Percentiles rank a stretch among this genome's conserved stretches.
Conservation (phyloP, 2,113 vertebrate genomes). For the Heloderma charlesbogerti region DNA sequence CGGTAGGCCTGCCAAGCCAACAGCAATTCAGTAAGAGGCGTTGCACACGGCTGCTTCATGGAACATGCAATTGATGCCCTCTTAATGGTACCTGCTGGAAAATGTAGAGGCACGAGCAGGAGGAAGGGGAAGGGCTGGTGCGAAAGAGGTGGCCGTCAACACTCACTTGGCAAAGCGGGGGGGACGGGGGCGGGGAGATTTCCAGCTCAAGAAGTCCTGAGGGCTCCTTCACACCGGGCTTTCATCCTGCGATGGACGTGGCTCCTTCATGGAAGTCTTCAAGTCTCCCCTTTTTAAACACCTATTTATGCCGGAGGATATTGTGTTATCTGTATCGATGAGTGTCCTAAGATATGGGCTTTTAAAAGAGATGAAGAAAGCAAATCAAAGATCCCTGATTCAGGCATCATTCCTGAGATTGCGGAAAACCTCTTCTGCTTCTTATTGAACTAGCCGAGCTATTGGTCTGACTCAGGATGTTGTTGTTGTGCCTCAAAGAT, state of each 20-base stretch:
- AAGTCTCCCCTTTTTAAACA: background rate
- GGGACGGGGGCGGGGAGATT: too few relatives aligned
- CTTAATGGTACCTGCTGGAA: background rate
- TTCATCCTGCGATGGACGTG: too few relatives aligned
- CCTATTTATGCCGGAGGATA: too few relatives aligned
- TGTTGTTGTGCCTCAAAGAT: background rate
- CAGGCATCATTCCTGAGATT: fast-evolving
- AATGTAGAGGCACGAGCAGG: background rate
- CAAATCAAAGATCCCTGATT: background rate
- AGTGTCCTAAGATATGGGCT: background rate
- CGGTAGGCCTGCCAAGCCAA: slow-evolving; percentile 8
- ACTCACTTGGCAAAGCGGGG: background rate
- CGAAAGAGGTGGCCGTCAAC: too few relatives aligned
- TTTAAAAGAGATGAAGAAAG: too few relatives aligned
- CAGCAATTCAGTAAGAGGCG: background rate
- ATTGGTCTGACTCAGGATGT: background rate
- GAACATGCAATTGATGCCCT: background rate
- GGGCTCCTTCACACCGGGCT: too few relatives aligned
- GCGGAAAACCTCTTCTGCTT: background rate
- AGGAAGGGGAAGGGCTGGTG: background rate
- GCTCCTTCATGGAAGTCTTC: too few relatives aligned
- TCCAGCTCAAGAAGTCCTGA: too few relatives aligned
- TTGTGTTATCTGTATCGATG: background rate
- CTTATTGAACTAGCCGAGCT: background rate
- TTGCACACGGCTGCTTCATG: background rate